These are phyloP conservation scores for Apis laboriosa DNA, from an alignment of 1,140 invertebrate species.

Conservation along the genomic window DNA sequence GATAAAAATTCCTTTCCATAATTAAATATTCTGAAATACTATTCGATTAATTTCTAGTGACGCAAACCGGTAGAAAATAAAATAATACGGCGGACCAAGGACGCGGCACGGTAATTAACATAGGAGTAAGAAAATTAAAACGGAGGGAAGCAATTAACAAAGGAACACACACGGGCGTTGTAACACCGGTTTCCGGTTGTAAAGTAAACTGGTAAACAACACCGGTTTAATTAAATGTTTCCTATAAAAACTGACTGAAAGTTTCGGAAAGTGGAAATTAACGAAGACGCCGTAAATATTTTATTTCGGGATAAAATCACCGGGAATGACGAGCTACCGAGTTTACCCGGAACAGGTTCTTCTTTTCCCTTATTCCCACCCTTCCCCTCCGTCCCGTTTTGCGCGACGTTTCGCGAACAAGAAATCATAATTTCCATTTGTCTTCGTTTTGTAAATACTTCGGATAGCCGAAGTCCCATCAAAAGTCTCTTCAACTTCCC, in stretches of 20 bases:
- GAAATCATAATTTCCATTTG: conserved; percentile 55
- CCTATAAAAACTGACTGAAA: conserved; percentile 37
- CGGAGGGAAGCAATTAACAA: conserved; percentile 49
- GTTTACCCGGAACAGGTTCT: too few species aligned
- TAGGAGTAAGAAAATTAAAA: conserved; percentile 38
- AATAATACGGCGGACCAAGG: not conserved
- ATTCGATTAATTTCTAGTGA: not conserved
- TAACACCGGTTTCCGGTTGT: conserved; percentile 22
- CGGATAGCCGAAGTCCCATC: conserved; percentile 42
- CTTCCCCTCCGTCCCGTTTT: not conserved
- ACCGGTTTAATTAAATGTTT: conserved; percentile 48
- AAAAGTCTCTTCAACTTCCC: conserved; percentile 47
- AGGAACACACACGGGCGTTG: conserved; percentile 39
- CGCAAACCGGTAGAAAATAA: not conserved
- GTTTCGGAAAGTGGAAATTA: conserved; percentile 42
- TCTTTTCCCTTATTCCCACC: not conserved
- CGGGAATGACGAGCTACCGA: not conserved
- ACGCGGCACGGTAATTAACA: conserved; percentile 27
- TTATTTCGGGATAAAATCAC: conserved; percentile 41
- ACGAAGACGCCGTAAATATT: conserved; percentile 51
- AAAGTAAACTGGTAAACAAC: conserved; percentile 46
- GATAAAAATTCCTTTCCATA: not conserved
- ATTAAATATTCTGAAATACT: not conserved
- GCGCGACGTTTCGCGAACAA: conserved; percentile 31
- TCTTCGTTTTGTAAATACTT: conserved; percentile 53